phyloP scores from a whole-genome alignment of 1,140 invertebrate species.

The Pectinophora gossypiella region DNA sequence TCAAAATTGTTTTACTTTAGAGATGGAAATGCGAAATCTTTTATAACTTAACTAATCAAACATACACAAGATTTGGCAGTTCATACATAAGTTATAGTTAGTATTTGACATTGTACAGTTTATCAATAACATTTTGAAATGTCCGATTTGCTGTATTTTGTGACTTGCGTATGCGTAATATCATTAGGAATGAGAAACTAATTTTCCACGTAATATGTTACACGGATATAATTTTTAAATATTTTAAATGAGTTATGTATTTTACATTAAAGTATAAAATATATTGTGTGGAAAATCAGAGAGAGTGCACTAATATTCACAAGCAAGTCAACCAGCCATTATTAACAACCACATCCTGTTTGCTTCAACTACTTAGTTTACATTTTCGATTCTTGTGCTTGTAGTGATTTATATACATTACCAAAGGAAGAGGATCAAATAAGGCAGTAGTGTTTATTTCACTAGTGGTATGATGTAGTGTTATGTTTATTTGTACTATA shows the following conservation, averaged over 20 bases:
- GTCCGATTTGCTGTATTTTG: slow-evolving; percentile 42
- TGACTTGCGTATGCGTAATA: slow-evolving; percentile 45
- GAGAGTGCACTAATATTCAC: slow-evolving; percentile 51
- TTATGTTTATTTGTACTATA: slow-evolving; percentile 52
- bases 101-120: too few species aligned
- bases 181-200: slow-evolving; percentile 8
- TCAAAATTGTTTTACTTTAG: too few species aligned
- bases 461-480: slow-evolving; percentile 61
- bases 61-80: too few species aligned
- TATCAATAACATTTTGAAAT: too few species aligned
- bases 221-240: neutral
- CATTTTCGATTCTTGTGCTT: slow-evolving; percentile 51
- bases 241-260: neutral
- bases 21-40: too few species aligned
- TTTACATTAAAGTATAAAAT: slow-evolving; percentile 9
- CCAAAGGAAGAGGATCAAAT: slow-evolving; percentile 54
- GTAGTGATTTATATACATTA: slow-evolving; percentile 51
- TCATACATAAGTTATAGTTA: too few species aligned
- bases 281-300: slow-evolving; percentile 45
- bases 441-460: slow-evolving; percentile 45
- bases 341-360: slow-evolving; percentile 46
- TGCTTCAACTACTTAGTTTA: slow-evolving; percentile 40
- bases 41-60: too few species aligned
- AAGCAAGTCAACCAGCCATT: slow-evolving; percentile 17
- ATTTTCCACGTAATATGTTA: slow-evolving; percentile 25